phyloP scores from a whole-genome alignment of 2,797 vertebrate genomes.

The Sebastes iracundus region DNA sequence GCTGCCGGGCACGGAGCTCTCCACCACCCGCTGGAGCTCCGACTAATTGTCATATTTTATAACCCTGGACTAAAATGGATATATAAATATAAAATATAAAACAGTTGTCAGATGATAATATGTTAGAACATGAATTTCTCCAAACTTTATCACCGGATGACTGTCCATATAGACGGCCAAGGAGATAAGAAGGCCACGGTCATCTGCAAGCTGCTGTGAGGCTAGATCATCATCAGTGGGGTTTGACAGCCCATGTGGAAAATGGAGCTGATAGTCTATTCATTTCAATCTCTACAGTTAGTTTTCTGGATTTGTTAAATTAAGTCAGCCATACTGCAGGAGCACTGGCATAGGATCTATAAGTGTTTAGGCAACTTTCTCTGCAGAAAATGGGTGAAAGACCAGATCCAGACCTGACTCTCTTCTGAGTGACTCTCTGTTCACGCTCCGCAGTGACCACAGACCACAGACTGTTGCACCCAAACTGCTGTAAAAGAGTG shows the following conservation, averaged over 20 bases:
- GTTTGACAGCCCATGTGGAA: conserved; percentile 17
- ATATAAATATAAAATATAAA: too few relatives aligned
- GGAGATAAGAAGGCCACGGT: conserved; percentile 18
- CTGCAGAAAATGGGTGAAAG: neutral
- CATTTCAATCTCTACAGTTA: conserved; percentile 15
- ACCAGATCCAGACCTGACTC: neutral
- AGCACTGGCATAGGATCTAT: conserved; percentile 6
- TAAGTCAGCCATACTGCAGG: conserved; percentile 3
- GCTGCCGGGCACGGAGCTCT: too few relatives aligned
- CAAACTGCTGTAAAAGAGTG: neutral
- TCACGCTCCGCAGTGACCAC: neutral
- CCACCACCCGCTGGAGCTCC: too few relatives aligned
- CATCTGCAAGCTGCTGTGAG: conserved; percentile 4
- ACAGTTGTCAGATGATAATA: neutral
- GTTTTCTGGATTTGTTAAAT: conserved; percentile 19
- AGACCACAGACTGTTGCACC: neutral
- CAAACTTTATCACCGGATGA: neutral
- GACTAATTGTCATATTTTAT: neutral
- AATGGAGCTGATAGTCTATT: conserved; percentile 7
- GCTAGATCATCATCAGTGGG: neutral
- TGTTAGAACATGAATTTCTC: neutral
- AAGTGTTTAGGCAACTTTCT: neutral
- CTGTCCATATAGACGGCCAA: neutral
- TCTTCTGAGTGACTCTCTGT: neutral
- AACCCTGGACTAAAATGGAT: neutral